Conservation (phyloP, 1,140 invertebrate genomes). For the Penaeus indicus region DNA sequence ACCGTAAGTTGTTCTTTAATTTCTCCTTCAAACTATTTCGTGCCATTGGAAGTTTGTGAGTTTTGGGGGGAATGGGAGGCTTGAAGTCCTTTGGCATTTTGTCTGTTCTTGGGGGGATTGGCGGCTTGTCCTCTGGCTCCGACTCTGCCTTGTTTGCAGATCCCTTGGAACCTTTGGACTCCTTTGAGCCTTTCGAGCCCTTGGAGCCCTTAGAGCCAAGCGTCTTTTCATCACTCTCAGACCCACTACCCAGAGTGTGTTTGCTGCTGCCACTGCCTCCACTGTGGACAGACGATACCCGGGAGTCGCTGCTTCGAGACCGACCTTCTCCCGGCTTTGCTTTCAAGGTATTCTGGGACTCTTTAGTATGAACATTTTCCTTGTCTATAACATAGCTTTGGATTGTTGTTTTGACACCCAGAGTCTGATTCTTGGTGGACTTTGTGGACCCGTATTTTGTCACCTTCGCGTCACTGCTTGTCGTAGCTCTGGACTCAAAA, state of each 20-base stretch:
- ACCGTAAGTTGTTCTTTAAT: slow-evolving; percentile 68
- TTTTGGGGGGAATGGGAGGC: slow-evolving; percentile 64
- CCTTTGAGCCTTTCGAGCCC: slow-evolving; percentile 57
- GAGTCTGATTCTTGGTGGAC: slow-evolving; percentile 25
- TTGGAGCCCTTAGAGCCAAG: slow-evolving; percentile 56
- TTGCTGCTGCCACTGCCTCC: slow-evolving; percentile 61
- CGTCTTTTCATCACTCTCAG: slow-evolving; percentile 65
- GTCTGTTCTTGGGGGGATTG: slow-evolving; percentile 65
- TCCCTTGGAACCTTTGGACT: slow-evolving; percentile 50
- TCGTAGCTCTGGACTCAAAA: slow-evolving; percentile 50
- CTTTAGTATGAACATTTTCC: slow-evolving; percentile 42
- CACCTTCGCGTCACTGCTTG: slow-evolving; percentile 40
- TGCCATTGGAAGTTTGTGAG: slow-evolving; percentile 65
- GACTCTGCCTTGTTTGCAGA: slow-evolving; percentile 51
- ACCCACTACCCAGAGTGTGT: slow-evolving; percentile 60
- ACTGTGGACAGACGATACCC: slow-evolving; percentile 64
- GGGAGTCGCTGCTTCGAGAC: slow-evolving; percentile 65
- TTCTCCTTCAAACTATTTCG: slow-evolving; percentile 68
- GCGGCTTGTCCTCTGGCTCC: slow-evolving; percentile 62
- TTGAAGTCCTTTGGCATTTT: slow-evolving; percentile 67
- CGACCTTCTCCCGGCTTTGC: slow-evolving; percentile 57
- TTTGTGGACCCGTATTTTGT: slow-evolving; percentile 45
- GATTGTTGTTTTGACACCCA: slow-evolving; percentile 19
- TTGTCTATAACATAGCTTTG: slow-evolving; percentile 42
- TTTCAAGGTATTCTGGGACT: slow-evolving; percentile 44